A percentile compares a stretch with the other conserved stretches of the same genome.
Evolutionary conservation across 2,888 invertebrate species (phyloP).

Genomic region (Octodonta nipae): DNA sequence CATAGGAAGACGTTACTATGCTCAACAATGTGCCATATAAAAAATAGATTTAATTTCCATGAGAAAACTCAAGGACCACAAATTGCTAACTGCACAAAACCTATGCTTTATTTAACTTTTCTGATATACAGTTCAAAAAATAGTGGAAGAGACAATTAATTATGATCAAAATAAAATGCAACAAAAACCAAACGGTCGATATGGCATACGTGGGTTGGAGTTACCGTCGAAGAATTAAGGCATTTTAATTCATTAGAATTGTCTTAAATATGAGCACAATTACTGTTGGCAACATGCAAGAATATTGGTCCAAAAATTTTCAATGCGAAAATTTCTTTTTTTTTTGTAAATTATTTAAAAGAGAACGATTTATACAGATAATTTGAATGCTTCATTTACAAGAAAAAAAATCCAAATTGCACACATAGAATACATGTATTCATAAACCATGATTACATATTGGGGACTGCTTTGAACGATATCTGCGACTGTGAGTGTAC

Average conservation of each 20-base stretch:
- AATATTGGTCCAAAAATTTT: constrained; percentile 2
- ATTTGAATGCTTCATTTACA: too few species aligned
- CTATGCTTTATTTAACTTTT: not conserved
- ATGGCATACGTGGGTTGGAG: constrained; percentile 1
- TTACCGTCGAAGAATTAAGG: not conserved
- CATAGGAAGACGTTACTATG: not conserved
- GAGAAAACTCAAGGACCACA: too few species aligned
- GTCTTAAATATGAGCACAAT: constrained; percentile 1
- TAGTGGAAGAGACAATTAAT: too few species aligned
- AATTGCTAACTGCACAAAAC: constrained; percentile 1
- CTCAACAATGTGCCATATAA: too few species aligned
- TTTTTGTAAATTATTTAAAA: too few species aligned
- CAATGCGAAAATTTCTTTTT: constrained; percentile 2
- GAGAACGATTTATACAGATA: too few species aligned
- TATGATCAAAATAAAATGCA: not conserved
- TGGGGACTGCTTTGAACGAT: too few species aligned
- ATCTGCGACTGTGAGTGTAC: too few species aligned
- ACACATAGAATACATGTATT: too few species aligned
- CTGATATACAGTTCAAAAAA: too few species aligned
- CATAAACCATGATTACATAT: too few species aligned
- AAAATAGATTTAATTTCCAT: not conserved
- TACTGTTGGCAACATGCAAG: constrained; percentile 1
- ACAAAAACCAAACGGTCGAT: constrained; percentile 1
- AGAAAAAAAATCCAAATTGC: too few species aligned
- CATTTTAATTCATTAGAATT: constrained; percentile 1